Percentiles rank a stretch among this genome's conserved stretches.
phyloP scores from a whole-genome alignment of 2,888 invertebrate genomes.

The Ophioninae sp. region DNA sequence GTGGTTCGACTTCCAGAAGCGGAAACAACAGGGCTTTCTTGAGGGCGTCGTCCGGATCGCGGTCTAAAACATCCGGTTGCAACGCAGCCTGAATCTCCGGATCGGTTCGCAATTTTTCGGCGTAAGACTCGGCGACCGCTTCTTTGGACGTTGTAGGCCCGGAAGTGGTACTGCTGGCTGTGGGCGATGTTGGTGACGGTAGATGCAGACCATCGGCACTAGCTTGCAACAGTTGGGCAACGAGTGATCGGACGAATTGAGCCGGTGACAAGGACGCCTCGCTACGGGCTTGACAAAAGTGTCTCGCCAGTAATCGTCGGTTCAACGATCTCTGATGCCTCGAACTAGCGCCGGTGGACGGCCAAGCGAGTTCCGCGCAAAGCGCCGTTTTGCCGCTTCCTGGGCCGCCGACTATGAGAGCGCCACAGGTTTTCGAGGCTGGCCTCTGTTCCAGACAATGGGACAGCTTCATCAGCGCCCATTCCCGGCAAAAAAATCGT shows the following conservation, averaged over 20 bases:
- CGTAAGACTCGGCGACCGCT: slow-evolving; percentile 89
- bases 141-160: slow-evolving; percentile 84
- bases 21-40: slow-evolving; percentile 94
- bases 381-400: slow-evolving; percentile 97
- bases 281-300: slow-evolving; percentile 93
- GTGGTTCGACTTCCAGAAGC: slow-evolving; percentile 91
- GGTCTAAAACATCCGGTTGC: slow-evolving; percentile 90
- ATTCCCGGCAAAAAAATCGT: slow-evolving; percentile 94
- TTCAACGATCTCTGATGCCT: slow-evolving; percentile 88
- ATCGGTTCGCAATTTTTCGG: slow-evolving; percentile 89
- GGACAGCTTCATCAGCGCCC: slow-evolving; percentile 96
- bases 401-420: slow-evolving; percentile 93
- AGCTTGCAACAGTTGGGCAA: slow-evolving; percentile 90
- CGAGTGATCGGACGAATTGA: slow-evolving; percentile 92
- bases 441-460: slow-evolving; percentile 95
- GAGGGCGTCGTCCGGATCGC: slow-evolving; percentile 95
- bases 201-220: slow-evolving; percentile 76
- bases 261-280: slow-evolving; percentile 92
- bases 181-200: slow-evolving; percentile 74
- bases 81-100: slow-evolving; percentile 92
- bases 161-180: slow-evolving; percentile 80
- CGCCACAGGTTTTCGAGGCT: slow-evolving; percentile 92
- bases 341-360: slow-evolving; percentile 86
- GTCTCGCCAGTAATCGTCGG: slow-evolving; percentile 91
- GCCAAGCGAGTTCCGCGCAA: slow-evolving; percentile 89